phyloP scores from a whole-genome alignment of 1,140 invertebrate genomes.

The Yoshiicerus persimilis region DNA sequence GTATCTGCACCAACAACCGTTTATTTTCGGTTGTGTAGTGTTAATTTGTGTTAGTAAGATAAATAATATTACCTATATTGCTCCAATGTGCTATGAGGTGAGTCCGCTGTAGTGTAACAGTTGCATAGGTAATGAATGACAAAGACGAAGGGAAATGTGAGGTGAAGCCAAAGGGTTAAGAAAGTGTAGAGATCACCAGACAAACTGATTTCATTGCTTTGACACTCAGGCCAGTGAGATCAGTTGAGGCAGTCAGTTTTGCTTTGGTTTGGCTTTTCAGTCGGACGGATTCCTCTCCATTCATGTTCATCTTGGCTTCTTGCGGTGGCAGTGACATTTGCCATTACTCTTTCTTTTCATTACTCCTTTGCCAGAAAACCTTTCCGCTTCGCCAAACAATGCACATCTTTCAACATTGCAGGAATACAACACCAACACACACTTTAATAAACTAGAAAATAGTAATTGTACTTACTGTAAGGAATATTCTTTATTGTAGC shows the following conservation, averaged over 20 bases:
- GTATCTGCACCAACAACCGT: neutral
- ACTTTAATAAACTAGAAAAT: no score
- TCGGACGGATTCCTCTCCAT: neutral
- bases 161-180: neutral
- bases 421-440: neutral
- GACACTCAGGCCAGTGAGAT: neutral
- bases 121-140: no score
- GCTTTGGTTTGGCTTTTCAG: neutral
- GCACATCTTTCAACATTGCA: neutral
- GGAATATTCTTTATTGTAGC: no score
- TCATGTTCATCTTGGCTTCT: neutral
- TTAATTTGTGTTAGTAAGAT: neutral
- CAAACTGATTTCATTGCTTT: neutral
- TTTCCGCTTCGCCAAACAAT: neutral
- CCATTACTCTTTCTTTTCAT: neutral
- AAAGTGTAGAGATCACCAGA: neutral
- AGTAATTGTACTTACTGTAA: no score
- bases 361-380: neutral
- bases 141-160: neutral
- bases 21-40: neutral
- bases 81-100: no score
- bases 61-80: no score
- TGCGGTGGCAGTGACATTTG: constrained; percentile 13
- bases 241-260: neutral
- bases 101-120: no score